A percentile compares a stretch with the other conserved stretches of the same genome.
These are phyloP conservation scores for Daptonema setosum DNA, from an alignment of 2,888 invertebrate species.

Conservation along the genomic window DNA sequence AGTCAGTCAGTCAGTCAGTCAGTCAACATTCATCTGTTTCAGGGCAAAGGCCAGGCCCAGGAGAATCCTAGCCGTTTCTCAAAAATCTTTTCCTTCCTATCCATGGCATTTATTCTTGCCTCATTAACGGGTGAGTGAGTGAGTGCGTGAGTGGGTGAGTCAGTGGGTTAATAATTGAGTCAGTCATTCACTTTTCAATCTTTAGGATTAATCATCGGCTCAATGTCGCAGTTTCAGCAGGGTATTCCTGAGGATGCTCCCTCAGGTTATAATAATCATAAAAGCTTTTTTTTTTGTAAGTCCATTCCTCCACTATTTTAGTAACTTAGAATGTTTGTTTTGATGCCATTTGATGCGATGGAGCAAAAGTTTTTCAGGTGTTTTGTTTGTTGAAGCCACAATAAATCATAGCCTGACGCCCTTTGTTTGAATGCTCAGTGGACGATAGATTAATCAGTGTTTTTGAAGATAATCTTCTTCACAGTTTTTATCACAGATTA, in stretches of 20 bases:
- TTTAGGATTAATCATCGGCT: slow-evolving; percentile 18
- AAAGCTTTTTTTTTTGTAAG: neutral
- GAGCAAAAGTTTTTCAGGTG: neutral
- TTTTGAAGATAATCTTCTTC: neutral
- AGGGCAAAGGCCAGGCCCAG: neutral
- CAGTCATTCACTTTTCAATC: neutral
- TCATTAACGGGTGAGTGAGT: neutral
- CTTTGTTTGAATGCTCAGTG: too few species aligned
- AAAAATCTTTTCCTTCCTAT: neutral
- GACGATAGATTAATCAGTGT: neutral
- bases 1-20: too few species aligned
- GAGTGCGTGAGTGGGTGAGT: neutral
- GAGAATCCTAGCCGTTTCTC: neutral
- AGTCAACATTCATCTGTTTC: neutral
- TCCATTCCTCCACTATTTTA: too few species aligned
- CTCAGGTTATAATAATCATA: neutral
- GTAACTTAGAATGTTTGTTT: neutral
- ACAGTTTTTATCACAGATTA: too few species aligned
- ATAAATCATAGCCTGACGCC: too few species aligned
- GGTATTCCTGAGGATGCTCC: slow-evolving; percentile 8
- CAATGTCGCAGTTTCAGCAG: slow-evolving; percentile 22
- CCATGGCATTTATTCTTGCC: neutral
- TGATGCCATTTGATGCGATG: too few species aligned
- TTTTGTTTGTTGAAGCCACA: neutral
- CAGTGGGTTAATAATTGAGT: neutral